Evolutionary conservation across 64 coral and sea anemone genomes (phyloP).

Genomic region (Platygyra sinensis): DNA sequence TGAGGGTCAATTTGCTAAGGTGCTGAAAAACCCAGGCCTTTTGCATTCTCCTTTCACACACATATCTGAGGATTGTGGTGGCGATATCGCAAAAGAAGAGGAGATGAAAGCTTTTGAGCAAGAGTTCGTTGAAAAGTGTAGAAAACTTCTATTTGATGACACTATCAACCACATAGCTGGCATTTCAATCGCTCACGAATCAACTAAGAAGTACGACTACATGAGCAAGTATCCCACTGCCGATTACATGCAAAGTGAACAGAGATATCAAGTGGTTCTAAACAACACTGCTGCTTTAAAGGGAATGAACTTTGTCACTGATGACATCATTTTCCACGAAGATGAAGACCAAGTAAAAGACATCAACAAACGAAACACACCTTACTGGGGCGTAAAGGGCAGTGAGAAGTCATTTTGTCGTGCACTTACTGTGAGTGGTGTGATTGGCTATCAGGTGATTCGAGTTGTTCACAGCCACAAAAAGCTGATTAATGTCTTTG

Average conservation of each 20-base stretch:
- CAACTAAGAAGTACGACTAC: slow-evolving; percentile 5
- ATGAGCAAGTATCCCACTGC: slow-evolving; percentile 28
- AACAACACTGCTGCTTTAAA: slow-evolving; percentile 44
- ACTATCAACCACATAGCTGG: slow-evolving; percentile 29
- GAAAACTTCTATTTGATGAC: slow-evolving; percentile 4
- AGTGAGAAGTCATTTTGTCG: slow-evolving; percentile 34
- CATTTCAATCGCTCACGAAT: slow-evolving; percentile 37
- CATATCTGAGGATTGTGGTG: slow-evolving; percentile 1
- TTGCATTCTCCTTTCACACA: slow-evolving; percentile 34
- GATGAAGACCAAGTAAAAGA: slow-evolving; percentile 8
- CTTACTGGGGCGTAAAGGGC: slow-evolving; percentile 7
- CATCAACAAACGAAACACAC: neutral
- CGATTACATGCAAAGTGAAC: too few species aligned
- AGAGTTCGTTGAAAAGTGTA: slow-evolving; percentile 37
- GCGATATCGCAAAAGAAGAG: slow-evolving; percentile 19
- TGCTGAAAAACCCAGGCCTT: slow-evolving; percentile 29
- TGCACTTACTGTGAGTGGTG: slow-evolving; percentile 35
- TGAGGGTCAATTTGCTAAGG: neutral
- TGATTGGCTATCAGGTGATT: slow-evolving; percentile 53
- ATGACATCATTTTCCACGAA: slow-evolving; percentile 34
- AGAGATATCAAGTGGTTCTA: slow-evolving; percentile 49
- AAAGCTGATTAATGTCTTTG: neutral
- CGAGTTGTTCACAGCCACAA: neutral
- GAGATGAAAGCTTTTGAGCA: neutral
- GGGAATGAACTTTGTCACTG: slow-evolving; percentile 50